Percentiles rank a stretch among this genome's conserved stretches.
phyloP scores from a whole-genome alignment of 2,797 vertebrate species.

The Decapterus maruadsi region DNA sequence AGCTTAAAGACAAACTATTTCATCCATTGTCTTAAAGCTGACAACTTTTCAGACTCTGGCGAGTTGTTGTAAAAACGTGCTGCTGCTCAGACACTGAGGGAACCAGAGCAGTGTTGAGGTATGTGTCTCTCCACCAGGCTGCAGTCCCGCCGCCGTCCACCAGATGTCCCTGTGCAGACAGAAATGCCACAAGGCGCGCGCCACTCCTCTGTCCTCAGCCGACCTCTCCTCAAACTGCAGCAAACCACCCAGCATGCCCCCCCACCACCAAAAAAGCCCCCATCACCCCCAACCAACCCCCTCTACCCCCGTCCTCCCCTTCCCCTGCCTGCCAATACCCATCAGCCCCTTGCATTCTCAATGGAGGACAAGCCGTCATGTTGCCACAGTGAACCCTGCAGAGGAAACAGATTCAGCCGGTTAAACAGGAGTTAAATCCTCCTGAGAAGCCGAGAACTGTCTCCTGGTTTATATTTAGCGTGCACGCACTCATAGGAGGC shows the following conservation, averaged over 20 bases:
- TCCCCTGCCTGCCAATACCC: constrained; percentile 30
- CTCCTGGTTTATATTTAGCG: constrained; percentile 63
- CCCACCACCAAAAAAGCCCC: background rate
- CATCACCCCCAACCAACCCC: background rate
- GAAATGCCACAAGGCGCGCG: constrained; percentile 54
- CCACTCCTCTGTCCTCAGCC: constrained; percentile 77
- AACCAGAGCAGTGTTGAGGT: rapidly evolving
- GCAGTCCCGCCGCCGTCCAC: constrained; percentile 65
- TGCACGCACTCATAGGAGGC: background rate
- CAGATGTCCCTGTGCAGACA: constrained; percentile 80
- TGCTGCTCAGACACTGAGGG: background rate
- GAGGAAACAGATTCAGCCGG: constrained; percentile 43
- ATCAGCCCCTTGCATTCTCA: constrained; percentile 30
- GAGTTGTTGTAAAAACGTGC: background rate
- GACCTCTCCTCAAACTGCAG: constrained; percentile 69
- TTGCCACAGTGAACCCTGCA: constrained; percentile 41
- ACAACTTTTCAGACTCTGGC: background rate
- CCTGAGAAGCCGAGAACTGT: constrained; percentile 35
- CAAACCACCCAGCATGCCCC: constrained; percentile 19
- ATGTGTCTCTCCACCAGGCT: background rate
- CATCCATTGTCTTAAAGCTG: background rate
- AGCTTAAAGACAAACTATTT: background rate
- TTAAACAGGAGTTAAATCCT: constrained; percentile 60
- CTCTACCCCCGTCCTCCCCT: background rate
- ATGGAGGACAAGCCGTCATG: constrained; percentile 8